Base-by-base conservation (phyloP, 2,888 invertebrate species). In the Eupithecia pulchellata region DNA sequence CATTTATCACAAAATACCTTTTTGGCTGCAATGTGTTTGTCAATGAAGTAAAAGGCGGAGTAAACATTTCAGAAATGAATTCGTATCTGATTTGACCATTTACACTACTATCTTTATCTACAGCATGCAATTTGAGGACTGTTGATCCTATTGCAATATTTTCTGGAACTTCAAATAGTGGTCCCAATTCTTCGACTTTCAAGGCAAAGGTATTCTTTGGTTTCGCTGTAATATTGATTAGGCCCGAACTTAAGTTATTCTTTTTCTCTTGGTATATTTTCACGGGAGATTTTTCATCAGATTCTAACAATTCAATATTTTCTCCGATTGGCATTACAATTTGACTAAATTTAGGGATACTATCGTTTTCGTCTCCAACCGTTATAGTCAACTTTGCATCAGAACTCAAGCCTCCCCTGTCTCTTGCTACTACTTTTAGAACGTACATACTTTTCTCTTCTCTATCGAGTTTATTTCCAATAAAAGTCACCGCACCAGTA, bases 291-390 rank as follows among this genome's bases (percentile, higher is more conserved):
- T 92, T 91, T 58, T 95, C 95, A 70, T 96, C 95, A 25, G 95
- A 93, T 82, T 97, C 96, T 2, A 96, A 83, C 36, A 97, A 94
- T 71, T 96, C 95, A 29, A 97, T 91, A 11, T 95, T 96, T 77
- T 96, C 96, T 68, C 96, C 96, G 65, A 96, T 94, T 5, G 96
- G 95, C 47, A 97, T 95, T 0, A 96, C 94, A 78, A 97, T 96
- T 82, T 97, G 96, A 68, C 95, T 95, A 79, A 97, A 97, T 65
- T 93, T 92, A 0, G 97, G 97, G 17, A 95, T 84, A 85, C 98
- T 98, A 84, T 98, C 98, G 82, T 98, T 98, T 82, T 96, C 96
- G 84, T 98, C 98, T 5, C 96, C 95, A 30, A 98, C 90, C 0
- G 91, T 94, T 60, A 98, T 96, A 0, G 95, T 96, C 11, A 98